Evolutionary conservation across 2,797 vertebrate genomes (phyloP), one percentile per base, ranked within the genome.

Genomic region (Gadopsis bispinosus): DNA sequence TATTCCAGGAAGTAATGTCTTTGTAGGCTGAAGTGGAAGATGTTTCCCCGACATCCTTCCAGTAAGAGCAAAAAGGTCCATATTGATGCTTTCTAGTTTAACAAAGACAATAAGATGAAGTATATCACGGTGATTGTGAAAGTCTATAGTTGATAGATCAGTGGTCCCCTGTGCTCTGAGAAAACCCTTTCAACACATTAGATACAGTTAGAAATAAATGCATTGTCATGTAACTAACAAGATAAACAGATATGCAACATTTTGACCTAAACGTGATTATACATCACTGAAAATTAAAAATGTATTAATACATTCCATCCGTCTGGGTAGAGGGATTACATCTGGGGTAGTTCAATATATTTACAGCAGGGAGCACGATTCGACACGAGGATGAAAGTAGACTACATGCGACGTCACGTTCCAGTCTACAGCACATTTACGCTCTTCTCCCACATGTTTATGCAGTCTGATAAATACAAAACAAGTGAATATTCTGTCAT

Each of bases 221-320:
- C 29, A 33, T 35, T 12, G 17, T 17, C 26, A 66, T 55, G 33
- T 19, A 58, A 66, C 11, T 37, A 29, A 63, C 39, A 33, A 31
- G 63, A 29, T 2, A 29, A 31, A 64, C 0, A 67, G 19, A 51
- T 1, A 33, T 1, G 51, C 19, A 69, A 60, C 16, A 50, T 66
- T 59, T 75, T 51, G 13, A 80, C 58, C 37, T 64, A 31, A 70
- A 43, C 37, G 19, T 37, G 47, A 78, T 67, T 10, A 55, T 29
- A 72, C 43, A 65, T 69, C 35, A 41, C 31, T 62, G 41, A 41
- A 55, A 37, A 56, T 62, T 8, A 4, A 33, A 69, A 59, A 50
- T 41, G 10, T 17, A 63, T 41, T 5, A 51, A 74, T 82, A 87
- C 83, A 90, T 88, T 91, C 83, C 58, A 51, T 75, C 20, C 83